These are phyloP conservation scores for Parapsyche elsis DNA, from an alignment of 1,140 invertebrate species.

Conservation along the genomic window DNA sequence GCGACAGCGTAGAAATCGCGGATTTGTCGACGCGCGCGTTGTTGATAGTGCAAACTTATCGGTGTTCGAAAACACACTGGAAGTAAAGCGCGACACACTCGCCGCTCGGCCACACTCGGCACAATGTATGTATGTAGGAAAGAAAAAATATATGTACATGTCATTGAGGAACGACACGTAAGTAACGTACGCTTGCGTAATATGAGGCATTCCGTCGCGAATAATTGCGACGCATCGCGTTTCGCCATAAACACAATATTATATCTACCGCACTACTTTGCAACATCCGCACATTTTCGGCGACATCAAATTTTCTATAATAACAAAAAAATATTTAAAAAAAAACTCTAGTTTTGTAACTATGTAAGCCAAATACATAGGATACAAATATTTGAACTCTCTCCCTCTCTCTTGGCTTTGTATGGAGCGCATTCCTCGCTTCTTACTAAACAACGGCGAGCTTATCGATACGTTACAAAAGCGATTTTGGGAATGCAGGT, in stretches of 20 bases:
- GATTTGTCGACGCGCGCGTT: not conserved
- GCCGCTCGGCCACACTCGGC: slow-evolving; percentile 5
- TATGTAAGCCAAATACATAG: too few species aligned
- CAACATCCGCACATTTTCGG: not conserved
- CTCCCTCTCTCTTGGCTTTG: too few species aligned
- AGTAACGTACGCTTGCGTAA: slow-evolving; percentile 26
- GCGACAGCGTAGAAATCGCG: not conserved
- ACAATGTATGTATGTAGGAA: slow-evolving; percentile 30
- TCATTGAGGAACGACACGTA: slow-evolving; percentile 15
- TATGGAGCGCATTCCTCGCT: not conserved
- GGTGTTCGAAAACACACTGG: slow-evolving; percentile 17
- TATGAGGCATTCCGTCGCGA: slow-evolving; percentile 9
- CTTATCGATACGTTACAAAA: not conserved
- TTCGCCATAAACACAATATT: slow-evolving; percentile 23
- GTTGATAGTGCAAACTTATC: slow-evolving; percentile 29
- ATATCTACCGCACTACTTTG: not conserved
- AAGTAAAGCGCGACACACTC: slow-evolving; percentile 9
- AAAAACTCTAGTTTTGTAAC: not conserved
- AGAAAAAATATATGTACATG: slow-evolving; percentile 20
- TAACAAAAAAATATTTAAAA: too few species aligned
- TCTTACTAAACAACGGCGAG: not conserved
- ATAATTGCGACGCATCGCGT: slow-evolving; percentile 40
- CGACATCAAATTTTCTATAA: not conserved
- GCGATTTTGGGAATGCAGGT: not conserved
- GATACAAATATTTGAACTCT: too few species aligned